phyloP scores from a whole-genome alignment of 2,888 invertebrate species.

The Meandrusa payeni region DNA sequence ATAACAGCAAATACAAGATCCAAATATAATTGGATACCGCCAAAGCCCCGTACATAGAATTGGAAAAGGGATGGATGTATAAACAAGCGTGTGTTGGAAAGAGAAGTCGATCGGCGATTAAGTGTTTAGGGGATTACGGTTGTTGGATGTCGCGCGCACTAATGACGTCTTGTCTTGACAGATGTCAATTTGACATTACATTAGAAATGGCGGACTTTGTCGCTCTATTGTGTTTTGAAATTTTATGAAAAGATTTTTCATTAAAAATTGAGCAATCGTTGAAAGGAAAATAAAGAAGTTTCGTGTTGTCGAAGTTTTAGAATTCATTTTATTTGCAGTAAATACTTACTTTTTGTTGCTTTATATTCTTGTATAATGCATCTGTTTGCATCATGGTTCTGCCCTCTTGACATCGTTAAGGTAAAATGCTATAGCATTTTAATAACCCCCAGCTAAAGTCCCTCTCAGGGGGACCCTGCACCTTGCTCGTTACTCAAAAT shows the following conservation, averaged over 20 bases:
- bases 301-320: too few relatives aligned
- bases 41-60: slow-evolving; percentile 52
- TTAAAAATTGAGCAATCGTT: too few relatives aligned
- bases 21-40: slow-evolving; percentile 24
- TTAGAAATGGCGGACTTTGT: slow-evolving; percentile 32
- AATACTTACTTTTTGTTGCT: too few relatives aligned
- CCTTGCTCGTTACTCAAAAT: too few relatives aligned
- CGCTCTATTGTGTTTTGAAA: slow-evolving; percentile 1
- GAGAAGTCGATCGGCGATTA: slow-evolving; percentile 38
- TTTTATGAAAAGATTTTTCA: slow-evolving; percentile 10
- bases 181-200: slow-evolving; percentile 43
- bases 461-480: too few relatives aligned
- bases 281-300: too few relatives aligned
- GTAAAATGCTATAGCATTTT: too few relatives aligned
- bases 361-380: too few relatives aligned
- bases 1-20: slow-evolving; percentile 11
- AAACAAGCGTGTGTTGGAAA: slow-evolving; percentile 27
- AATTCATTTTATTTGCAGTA: too few relatives aligned
- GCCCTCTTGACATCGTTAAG: too few relatives aligned
- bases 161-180: slow-evolving; percentile 61
- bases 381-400: too few relatives aligned
- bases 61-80: slow-evolving; percentile 45
- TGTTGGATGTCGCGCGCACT: slow-evolving; percentile 30
- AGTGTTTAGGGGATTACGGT: slow-evolving; percentile 47
- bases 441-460: too few relatives aligned